Evolutionary conservation across 1,140 invertebrate genomes (phyloP).

Genomic region (Monomorium pharaonis): DNA sequence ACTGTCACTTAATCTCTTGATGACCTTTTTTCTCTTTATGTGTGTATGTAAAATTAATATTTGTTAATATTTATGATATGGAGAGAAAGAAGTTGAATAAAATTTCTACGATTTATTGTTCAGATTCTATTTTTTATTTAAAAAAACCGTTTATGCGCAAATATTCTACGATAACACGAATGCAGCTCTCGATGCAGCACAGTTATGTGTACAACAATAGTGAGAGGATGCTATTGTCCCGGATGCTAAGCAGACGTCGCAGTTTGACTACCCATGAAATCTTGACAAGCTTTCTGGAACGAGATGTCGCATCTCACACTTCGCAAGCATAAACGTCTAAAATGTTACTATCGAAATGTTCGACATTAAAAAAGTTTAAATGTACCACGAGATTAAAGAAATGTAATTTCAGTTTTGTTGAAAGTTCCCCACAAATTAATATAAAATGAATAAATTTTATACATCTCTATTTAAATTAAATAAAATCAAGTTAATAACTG

Average conservation of each 20-base stretch:
- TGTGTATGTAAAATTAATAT: neutral
- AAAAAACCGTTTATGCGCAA: neutral
- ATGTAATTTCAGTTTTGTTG: neutral
- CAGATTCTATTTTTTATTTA: neutral
- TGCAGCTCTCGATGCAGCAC: neutral
- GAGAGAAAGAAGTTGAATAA: neutral
- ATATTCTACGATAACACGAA: constrained; percentile 34
- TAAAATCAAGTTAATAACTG: constrained; percentile 2
- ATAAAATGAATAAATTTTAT: neutral
- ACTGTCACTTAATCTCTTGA: neutral
- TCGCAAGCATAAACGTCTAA: constrained; percentile 4
- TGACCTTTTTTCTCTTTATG: neutral
- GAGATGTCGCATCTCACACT: constrained; percentile 25
- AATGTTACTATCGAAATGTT: neutral
- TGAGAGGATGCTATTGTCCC: constrained; percentile 31
- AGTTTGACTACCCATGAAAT: constrained; percentile 44
- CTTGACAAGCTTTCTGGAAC: constrained; percentile 45
- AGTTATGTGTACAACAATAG: constrained; percentile 30
- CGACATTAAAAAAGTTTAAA: neutral
- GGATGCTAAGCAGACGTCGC: constrained; percentile 15
- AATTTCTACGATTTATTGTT: neutral
- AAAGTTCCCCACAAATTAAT: neutral
- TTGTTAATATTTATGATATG: neutral
- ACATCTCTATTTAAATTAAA: neutral
- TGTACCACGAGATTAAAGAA: neutral